phyloP scores from a whole-genome alignment of 2,888 invertebrate genomes.

The Apamea crenata region DNA sequence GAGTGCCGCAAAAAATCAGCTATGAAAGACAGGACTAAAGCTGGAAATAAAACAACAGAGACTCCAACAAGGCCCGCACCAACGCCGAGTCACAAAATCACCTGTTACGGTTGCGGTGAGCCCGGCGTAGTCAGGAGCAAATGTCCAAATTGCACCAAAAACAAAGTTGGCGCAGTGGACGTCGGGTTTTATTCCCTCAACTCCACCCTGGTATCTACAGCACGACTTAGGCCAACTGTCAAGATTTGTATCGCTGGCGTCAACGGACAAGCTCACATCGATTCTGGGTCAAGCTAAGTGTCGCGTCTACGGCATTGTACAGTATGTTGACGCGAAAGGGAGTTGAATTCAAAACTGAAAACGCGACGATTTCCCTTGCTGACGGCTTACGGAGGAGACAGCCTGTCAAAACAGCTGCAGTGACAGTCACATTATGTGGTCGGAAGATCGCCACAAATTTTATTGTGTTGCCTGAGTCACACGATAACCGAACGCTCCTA shows the following conservation, averaged over 20 bases:
- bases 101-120: conserved; percentile 25
- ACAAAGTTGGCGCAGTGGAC: not conserved
- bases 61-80: no score
- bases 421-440: no score
- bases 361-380: conserved; percentile 1
- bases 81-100: not conserved
- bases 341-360: not conserved
- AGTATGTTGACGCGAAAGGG: not conserved
- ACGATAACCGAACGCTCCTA: conserved; percentile 17
- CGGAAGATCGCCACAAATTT: no score
- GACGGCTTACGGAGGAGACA: conserved; percentile 13
- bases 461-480: conserved; percentile 16
- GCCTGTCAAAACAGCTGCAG: not conserved
- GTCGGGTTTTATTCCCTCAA: conserved; percentile 18
- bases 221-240: conserved; percentile 11
- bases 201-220: not conserved
- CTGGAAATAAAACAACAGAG: no score
- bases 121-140: conserved; percentile 25
- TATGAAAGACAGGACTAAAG: no score
- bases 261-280: conserved; percentile 16
- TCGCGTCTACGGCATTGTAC: conserved; percentile 9
- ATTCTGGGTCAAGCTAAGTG: conserved; percentile 9
- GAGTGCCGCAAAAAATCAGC: no score
- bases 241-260: not conserved
- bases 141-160: conserved; percentile 11